Base-by-base conservation (phyloP, 1,140 invertebrate species). In the Brachionus angularis region DNA sequence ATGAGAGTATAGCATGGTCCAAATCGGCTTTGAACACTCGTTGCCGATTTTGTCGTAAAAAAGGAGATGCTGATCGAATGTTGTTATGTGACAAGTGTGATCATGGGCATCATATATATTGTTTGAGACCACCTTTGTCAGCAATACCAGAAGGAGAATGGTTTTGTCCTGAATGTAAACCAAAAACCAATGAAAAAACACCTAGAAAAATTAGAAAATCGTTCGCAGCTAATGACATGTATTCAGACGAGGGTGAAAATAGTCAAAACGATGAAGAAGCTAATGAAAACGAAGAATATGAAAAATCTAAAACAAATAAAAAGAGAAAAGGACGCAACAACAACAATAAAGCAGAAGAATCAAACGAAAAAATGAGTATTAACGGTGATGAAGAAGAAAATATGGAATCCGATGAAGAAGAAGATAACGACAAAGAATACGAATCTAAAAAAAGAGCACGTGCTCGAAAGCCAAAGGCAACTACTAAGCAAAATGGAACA, bases 1-100 rank as follows among this genome's bases (percentile, higher is more conserved):
- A 87, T 78, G 77, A 76, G 50, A 79, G 77, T 53, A 76, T 82
- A 39, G 74, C 73, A 42, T 82, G 81, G 81, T 77, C 76, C 46
- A 81, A 81, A 55, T 84, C 83, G 39, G 88, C 88, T 0, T 84
- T 90, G 21, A 89, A 93, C 78, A 89, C 91, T 0, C 84, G 87
- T 44, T 96, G 93, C 81, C 82, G 87, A 10, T 84, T 95, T 25
- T 97, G 93, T 79, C 83, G 89, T 2, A 84, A 88, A 16, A 87
- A 88, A 74, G 86, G 86, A 5, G 90, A 95, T 80, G 87, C 88
- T 0, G 91, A 96, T 73, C 90, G 89, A 76, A 94, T 71, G 46
- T 12, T 71, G 18, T 18, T 71, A 21, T 71, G 70, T 25, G 34
- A 47, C 33, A n/a, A 36, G 18, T 71, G 70, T 25, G 49, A 44